Evolutionary conservation across 2,113 vertebrate species (phyloP).

Genomic region (Brienomyrus longianalis): DNA sequence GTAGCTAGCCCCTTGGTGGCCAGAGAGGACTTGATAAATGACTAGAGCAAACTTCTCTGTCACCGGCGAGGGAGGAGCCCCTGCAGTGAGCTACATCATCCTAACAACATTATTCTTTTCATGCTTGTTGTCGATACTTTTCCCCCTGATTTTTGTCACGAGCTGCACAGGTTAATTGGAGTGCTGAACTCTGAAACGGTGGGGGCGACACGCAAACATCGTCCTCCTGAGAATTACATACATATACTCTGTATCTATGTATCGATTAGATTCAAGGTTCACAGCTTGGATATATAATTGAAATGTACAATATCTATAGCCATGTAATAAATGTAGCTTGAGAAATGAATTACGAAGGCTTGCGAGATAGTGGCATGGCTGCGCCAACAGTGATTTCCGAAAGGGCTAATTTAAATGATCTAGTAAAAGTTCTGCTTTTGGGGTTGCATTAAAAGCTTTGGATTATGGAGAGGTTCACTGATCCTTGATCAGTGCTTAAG

Average conservation of each 20-base stretch:
- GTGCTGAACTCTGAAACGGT: constrained; percentile 61
- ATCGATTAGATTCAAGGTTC: constrained; percentile 36
- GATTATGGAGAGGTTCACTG: background rate
- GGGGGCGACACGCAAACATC: constrained; percentile 50
- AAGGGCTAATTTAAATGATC: background rate
- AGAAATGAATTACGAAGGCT: background rate
- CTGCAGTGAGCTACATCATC: constrained; percentile 58
- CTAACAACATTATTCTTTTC: constrained; percentile 58
- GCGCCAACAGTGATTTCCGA: background rate
- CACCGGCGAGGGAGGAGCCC: constrained; percentile 55
- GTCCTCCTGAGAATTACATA: constrained; percentile 44
- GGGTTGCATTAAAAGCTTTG: constrained; percentile 1
- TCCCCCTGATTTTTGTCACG: constrained; percentile 56
- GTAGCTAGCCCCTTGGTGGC: constrained; percentile 47
- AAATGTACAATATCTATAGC: constrained; percentile 27
- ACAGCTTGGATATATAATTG: constrained; percentile 31
- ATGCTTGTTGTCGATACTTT: constrained; percentile 51
- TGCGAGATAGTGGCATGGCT: background rate
- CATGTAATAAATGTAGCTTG: constrained; percentile 22
- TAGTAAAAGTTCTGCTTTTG: background rate
- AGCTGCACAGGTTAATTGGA: constrained; percentile 63
- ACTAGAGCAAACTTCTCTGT: constrained; percentile 58
- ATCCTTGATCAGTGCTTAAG: background rate
- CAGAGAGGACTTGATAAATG: constrained; percentile 72
- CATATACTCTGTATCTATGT: constrained; percentile 35